These are phyloP conservation scores for western clawed frog (Xenopus tropicalis) DNA, from an alignment of 2,113 vertebrate species.

Conservation along the genomic window DNA sequence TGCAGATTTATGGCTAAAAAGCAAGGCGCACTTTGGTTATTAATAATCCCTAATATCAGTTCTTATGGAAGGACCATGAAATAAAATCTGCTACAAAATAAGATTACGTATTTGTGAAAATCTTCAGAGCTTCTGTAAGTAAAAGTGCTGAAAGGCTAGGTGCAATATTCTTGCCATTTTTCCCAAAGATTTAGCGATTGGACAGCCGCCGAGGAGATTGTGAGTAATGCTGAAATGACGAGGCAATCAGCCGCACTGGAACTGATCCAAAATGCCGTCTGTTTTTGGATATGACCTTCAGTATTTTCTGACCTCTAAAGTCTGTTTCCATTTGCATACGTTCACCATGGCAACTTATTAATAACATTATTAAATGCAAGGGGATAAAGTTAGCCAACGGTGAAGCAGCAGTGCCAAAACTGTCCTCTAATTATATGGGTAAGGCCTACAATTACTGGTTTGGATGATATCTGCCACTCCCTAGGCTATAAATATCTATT, in stretches of 20 bases:
- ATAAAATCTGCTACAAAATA: too few relatives aligned
- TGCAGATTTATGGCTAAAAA: too few relatives aligned
- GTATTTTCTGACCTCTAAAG: background rate
- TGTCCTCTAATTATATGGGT: slow-evolving; percentile 21
- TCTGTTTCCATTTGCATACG: too few relatives aligned
- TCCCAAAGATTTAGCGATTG: too few relatives aligned
- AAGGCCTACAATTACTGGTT: slow-evolving; percentile 15
- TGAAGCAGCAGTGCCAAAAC: slow-evolving; percentile 20
- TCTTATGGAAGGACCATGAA: too few relatives aligned
- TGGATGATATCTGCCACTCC: slow-evolving; percentile 30
- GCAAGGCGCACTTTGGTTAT: too few relatives aligned
- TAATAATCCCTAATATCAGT: too few relatives aligned
- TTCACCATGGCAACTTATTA: slow-evolving; percentile 26
- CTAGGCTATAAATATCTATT: slow-evolving; percentile 34
- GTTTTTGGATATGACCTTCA: background rate
- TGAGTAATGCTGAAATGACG: background rate
- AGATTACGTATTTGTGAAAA: too few relatives aligned
- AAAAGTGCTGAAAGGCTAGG: too few relatives aligned
- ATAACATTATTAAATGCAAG: slow-evolving; percentile 1
- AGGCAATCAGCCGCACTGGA: background rate
- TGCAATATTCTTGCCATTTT: too few relatives aligned
- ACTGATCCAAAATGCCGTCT: background rate
- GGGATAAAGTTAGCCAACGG: slow-evolving; percentile 5
- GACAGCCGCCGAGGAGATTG: background rate
- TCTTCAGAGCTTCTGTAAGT: too few relatives aligned